Base-by-base conservation (phyloP, 2,888 invertebrate species). In the Torymus tubicola region DNA sequence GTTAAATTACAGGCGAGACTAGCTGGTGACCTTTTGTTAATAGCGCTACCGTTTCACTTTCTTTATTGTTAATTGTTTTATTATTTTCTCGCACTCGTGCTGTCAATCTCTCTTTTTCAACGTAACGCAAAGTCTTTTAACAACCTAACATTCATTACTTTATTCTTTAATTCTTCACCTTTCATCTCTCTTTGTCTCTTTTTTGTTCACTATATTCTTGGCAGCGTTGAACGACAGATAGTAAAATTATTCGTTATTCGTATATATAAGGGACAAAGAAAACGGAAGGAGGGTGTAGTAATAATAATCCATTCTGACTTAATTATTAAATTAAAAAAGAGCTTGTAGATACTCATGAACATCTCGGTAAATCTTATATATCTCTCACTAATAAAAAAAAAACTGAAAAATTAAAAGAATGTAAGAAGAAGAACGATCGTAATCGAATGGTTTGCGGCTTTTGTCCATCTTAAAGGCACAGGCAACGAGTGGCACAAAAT, bases 1-100 rank as follows among this genome's bases (percentile, higher is more conserved):
- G 87, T 89, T 31, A 89, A 88, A 86, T 90, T 90, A 89, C 87
- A 88, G 88, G 89, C 88, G 87, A 89, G 89, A 89, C 89, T 90
- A 90, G 89, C 88, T 88, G 87, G 85, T 89, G 88, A 89, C 87
- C 86, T 87, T 90, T 86, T 86, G 31, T 31, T 87, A 69, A 73
- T 78, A 88, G 88, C 87, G 87, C 87, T 89, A 88, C 86, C 85
- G 85, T 85, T 86, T 86, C 83, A 72, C 76, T 85, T 83, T 78
- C 68, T 82, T 80, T 82, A n/a, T 60, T 58, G 83, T 78, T 79
- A 77, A 76, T 81, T 55, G 76, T 82, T 78, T 70, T 84, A 70
- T 70, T 72, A n/a, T 72, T 61, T 72, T 71, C 53, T 71, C 42
- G 11, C 64, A 31, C 31, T 31, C 31, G 31, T 31, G 31, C 31